Evolutionary conservation across 1,140 invertebrate genomes (phyloP), one percentile per base, ranked within the genome.

Genomic region (fruit fly (Drosophila melanogaster)): DNA sequence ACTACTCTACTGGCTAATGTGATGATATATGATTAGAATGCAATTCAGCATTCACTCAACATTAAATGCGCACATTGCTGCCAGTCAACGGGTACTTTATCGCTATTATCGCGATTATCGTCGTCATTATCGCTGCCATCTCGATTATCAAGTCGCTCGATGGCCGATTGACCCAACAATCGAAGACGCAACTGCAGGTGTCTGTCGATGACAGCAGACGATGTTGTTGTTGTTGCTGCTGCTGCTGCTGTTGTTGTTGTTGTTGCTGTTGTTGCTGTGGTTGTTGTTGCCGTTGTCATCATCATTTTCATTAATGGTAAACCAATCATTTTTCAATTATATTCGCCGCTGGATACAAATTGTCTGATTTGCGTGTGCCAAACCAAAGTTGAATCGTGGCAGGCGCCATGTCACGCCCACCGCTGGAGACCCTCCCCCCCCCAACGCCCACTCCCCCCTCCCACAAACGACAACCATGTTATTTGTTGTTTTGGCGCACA

Each of bases 291-390:
- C 64, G 75, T 79, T 79, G 79, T 87, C 84, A 87, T 86, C 83
- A 87, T 87, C 83, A 89, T 83, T 89, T 84, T 89, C 84, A 87
- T 89, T 89, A 79, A 90, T 80, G 84, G 84, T 74, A 90, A 90
- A 83, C 90, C 83, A 81, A 91, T 91, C 90, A 91, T 91, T 91
- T 91, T 91, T 91, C 89, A 91, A 91, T 91, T 91, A 91, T 81
- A 79, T 77, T 85, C 89, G 69, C 89, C 75, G 89, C 89, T 89
- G 89, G 89, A 89, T 90, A 90, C 81, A 90, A 90, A 90, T 90
- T 90, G 86, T 90, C 87, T 90, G 87, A 86, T 90, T 90, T 90
- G 79, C 78, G 79, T 74, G 60, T 75, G 49, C 67, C 53, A 58
- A 55, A 37, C 53, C 51, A 64, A 46, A 47, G 19, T 37, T 61